Conservation (phyloP, 2,113 vertebrate species). For the Notiomystis cincta region DNA sequence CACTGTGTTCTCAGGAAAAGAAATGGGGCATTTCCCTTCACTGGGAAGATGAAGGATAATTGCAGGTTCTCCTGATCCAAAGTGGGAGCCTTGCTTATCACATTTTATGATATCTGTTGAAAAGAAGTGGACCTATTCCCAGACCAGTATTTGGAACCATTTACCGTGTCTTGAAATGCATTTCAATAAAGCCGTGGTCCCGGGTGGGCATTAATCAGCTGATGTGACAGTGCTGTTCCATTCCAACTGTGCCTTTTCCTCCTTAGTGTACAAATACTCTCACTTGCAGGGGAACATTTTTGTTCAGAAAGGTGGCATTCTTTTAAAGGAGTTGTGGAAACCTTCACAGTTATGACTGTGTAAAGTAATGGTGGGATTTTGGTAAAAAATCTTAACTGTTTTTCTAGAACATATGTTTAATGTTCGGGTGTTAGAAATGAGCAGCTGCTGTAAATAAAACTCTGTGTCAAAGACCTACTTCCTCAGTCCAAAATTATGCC, state of each 20-base stretch:
- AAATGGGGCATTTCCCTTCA: neutral
- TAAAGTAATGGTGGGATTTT: neutral
- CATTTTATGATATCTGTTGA: neutral
- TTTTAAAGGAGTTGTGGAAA: neutral
- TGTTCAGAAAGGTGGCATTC: neutral
- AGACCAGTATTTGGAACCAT: neutral
- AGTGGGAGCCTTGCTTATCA: neutral
- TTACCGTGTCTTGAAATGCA: neutral
- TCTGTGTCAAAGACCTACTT: neutral
- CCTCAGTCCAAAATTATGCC: neutral
- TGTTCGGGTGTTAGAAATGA: neutral
- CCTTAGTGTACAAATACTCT: neutral
- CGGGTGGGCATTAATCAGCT: neutral
- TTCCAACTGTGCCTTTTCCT: neutral
- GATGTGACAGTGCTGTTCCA: neutral
- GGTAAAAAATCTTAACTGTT: neutral
- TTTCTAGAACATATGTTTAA: neutral
- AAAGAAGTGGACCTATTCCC: neutral
- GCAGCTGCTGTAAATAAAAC: neutral
- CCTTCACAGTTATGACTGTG: neutral
- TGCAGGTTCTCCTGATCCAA: neutral
- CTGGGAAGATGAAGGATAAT: fast-evolving
- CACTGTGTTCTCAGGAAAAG: neutral
- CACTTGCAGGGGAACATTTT: neutral
- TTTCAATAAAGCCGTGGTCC: neutral